Evolutionary conservation across 2,888 invertebrate species (phyloP), one percentile per base, ranked within the genome.

Genomic region (Caenorhabditis imperialis): DNA sequence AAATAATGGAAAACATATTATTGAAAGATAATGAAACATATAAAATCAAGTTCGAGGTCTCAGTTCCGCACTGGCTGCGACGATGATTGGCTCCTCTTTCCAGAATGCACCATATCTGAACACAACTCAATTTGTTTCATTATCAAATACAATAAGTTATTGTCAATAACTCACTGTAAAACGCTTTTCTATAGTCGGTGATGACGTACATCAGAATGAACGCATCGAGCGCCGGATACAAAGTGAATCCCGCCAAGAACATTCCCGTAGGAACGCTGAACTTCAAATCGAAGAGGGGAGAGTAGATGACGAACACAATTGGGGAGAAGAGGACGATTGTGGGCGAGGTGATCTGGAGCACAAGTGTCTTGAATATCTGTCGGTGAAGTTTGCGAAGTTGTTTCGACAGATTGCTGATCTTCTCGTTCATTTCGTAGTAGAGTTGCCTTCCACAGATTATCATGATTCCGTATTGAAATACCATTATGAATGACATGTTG

Each of bases 401-500:
- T 0, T 1, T 3, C 10, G 63, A 63, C 1, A 47, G 5, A 7
- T 44, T 6, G 3, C 35, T 33, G 23, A 63, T 23, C 10, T 63
- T 63, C 16, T 38, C 54, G 1, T 63, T 37, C 63, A 63, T 63
- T 8, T 23, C 25, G 0, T 5, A 2, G 12, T 40, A 54, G 47
- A 69, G 38, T 5, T n/a, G 14, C 16, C 25, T 3, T 0, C 37
- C 60, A 35, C 69, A 69, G 27, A 47, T 53, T 18, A 60, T 38
- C 3, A 69, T 69, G 1, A 69, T 27, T 2, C 14, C n/a, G 33
- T 60, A 60, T 37, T 69, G 69, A 0, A 58, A 10, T 3, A 30
- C 12, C 45, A 57, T 60, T n/a, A 60, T 45, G 1, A n/a, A 12
- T 16, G 69, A 23, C 38, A 60, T 60, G n/a, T 27, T 60, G 18